Percentiles rank a stretch among this genome's conserved stretches.
Conservation (phyloP, 1,140 invertebrate species). For the Sweltsa coloradensis region DNA sequence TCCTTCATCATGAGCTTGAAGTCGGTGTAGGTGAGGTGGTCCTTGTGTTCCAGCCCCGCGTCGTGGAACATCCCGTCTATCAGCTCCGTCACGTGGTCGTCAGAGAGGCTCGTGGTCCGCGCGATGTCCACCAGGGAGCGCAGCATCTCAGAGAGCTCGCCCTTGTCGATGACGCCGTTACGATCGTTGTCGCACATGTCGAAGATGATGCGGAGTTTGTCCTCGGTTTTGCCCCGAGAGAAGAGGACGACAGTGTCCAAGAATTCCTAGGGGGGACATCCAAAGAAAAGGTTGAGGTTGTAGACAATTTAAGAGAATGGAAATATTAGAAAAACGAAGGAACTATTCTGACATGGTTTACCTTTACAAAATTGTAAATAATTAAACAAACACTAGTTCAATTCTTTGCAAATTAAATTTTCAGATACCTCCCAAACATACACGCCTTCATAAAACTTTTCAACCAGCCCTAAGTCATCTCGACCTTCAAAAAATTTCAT, state of each 20-base stretch:
- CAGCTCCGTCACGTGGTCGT: conserved; percentile 80
- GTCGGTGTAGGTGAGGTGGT: conserved; percentile 86
- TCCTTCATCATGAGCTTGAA: conserved; percentile 96
- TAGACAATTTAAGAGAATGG: too few relatives aligned
- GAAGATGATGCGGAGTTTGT: conserved; percentile 93
- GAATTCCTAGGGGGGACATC: too few relatives aligned
- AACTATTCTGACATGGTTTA: too few relatives aligned
- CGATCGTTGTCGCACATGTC: conserved; percentile 98
- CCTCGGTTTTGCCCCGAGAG: conserved; percentile 83
- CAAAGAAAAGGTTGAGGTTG: too few relatives aligned
- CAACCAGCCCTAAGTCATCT: too few relatives aligned
- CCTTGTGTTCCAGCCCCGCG: conserved; percentile 82
- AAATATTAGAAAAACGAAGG: too few relatives aligned
- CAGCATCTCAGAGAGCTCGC: conserved; percentile 87
- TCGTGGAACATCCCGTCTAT: conserved; percentile 93
- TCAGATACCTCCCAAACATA: not conserved
- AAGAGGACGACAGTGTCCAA: conserved; percentile 89
- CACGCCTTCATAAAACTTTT: not conserved
- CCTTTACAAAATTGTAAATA: too few relatives aligned
- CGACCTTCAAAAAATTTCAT: too few relatives aligned
- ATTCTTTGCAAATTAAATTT: not conserved
- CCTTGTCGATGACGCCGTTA: conserved; percentile 90
- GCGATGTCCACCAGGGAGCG: conserved; percentile 91
- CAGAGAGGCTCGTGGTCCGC: conserved; percentile 75
- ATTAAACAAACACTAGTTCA: not conserved